These are phyloP conservation scores for Manacus vitellinus DNA, from an alignment of 2,113 vertebrate species.

Conservation along the genomic window DNA sequence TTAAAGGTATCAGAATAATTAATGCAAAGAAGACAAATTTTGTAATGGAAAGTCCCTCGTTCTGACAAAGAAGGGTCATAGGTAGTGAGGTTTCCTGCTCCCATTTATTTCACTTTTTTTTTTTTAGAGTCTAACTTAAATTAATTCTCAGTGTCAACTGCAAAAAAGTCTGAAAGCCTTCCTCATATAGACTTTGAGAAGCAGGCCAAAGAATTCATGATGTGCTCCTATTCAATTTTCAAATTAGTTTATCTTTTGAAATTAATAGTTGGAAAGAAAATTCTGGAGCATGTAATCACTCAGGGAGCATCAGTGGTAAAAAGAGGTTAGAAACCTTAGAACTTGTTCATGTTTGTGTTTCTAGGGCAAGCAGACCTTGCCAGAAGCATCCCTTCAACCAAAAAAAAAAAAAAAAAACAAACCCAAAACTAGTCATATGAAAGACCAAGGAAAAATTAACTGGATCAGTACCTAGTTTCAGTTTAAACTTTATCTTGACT, in stretches of 20 bases:
- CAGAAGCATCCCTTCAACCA: neutral
- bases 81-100: neutral
- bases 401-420: neutral
- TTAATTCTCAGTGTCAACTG: neutral
- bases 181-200: neutral
- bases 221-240: neutral
- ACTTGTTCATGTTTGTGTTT: neutral
- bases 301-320: neutral
- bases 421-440: neutral
- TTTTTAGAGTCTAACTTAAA: neutral
- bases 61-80: neutral
- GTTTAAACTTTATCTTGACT: neutral
- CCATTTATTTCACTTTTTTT: neutral
- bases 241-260: neutral
- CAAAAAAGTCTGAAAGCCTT: neutral
- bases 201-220: neutral
- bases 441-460: neutral
- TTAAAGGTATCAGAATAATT: neutral
- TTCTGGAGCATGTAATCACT: neutral
- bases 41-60: neutral
- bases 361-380: neutral
- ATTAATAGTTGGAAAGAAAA: neutral
- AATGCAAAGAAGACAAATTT: neutral
- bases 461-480: neutral
- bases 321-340: neutral